Base-by-base conservation (phyloP, 2,797 vertebrate species). In the Pelobates cultripes region DNA sequence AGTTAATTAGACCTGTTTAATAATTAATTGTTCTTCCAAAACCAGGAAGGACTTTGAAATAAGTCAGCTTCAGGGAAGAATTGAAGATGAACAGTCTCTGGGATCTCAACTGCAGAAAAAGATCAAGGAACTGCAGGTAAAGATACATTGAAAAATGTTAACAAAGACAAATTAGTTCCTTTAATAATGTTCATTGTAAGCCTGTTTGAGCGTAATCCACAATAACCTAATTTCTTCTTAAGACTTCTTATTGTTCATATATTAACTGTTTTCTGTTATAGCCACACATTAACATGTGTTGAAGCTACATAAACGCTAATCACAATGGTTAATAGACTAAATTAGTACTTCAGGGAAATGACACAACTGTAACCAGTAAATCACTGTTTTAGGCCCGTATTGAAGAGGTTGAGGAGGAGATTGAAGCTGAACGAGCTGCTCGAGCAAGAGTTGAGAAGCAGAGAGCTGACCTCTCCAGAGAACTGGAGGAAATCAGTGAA, bases 401-500 rank as follows among this genome's bases (percentile, higher is more conserved):
- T 12, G 96, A 98, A 80, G 97, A 98, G 73, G 69, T 96, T 68
- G 96, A 97, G 85, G 96, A 98, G 0, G 97, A 98, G 86, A 96
- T 95, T 0, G 96, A 98, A 83, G 94, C 95, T 0, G 96, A 97
- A 43, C 92, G 91, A 0, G 83, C 94, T 0, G 87, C 91, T 87
- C 88, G 92, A 0, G 95, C 94, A 73, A 97, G 94, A 63, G 88
- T 94, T 0, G 96, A 96, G 89, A 98, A 97, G 90, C 96, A 96
- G 75, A 92, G 93, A 0, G 77, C 85, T 0, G 96, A 97, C 80
- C 87, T 97, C 4, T 73, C 93, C 0, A 87, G 95, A 86, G 97
- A 98, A 82, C 93, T 97, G n/a, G 95, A 97, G 86, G 96, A 98
- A 91, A 96, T 97, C 94, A 97, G 96, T 0, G 95, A 92, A 85